Evolutionary conservation across 2,797 vertebrate genomes (phyloP).

Genomic region (Onychomys torridus): DNA sequence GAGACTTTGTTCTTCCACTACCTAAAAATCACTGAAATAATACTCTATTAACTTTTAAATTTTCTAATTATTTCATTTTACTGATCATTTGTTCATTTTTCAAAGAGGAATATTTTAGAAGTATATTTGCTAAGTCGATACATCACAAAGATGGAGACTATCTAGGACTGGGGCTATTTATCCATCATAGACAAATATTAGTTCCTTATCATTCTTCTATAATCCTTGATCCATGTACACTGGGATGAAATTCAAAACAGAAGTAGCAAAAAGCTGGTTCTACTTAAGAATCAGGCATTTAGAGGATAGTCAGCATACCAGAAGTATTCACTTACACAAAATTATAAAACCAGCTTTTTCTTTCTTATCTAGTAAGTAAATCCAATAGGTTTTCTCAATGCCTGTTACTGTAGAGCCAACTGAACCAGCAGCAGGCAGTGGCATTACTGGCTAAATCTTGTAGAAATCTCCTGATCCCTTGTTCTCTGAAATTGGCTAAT

Average conservation of each 20-base stretch:
- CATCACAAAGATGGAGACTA: neutral
- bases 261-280: neutral
- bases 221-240: neutral
- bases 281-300: conserved; percentile 24
- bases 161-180: neutral
- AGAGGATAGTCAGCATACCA: neutral
- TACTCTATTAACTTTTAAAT: neutral
- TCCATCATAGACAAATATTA: neutral
- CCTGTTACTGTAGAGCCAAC: neutral
- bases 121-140: neutral
- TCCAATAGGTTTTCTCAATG: conserved; percentile 3
- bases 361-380: conserved; percentile 50
- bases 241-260: neutral
- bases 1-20: neutral
- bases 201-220: neutral
- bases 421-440: neutral
- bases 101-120: neutral
- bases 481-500: neutral
- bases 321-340: conserved; percentile 16
- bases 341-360: neutral
- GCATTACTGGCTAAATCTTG: neutral
- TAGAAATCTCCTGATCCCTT: neutral
- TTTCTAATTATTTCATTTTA: conserved; percentile 39
- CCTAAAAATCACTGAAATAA: neutral
- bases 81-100: neutral